Base-by-base conservation (phyloP, 2,797 vertebrate species). In the Clarias fuscus region DNA sequence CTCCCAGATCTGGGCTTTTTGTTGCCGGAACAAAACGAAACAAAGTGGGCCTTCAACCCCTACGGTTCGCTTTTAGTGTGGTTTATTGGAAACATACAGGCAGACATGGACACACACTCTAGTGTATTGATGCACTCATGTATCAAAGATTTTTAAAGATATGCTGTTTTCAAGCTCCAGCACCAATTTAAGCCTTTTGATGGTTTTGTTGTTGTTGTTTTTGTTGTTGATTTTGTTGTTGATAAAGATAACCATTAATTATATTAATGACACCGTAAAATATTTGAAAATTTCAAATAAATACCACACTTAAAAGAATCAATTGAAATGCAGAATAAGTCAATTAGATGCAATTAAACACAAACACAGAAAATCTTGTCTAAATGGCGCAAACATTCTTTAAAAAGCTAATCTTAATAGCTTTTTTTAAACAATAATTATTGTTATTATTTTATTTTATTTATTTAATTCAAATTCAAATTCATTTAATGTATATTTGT, bases 1-100 rank as follows among this genome's bases (percentile, higher is more conserved):
- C 59, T 7, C 58, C 30, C 72, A 72, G 81, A 72, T 43, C 30
- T 73, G 76, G 18, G 65, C 61, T 76, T 86, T 76, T 67, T 85
- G 65, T 85, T 56, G 61, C 64, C 64, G 65, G 30, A 71, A 88
- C 71, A 71, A 78, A 84, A 88, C 68, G 58, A 84, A 84, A 61
- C 64, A 82, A 75, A 86, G 43, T 72, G 40, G 85, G 82, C 86
- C 86, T 83, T 85, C 71, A 76, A 64, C 83, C 67, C 8, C 67
- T 84, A 67, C 77, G 67, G 79, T 67, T 81, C 5, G 58, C 80
- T 86, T 84, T 86, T 82, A 84, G 76, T 82, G 82, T 56, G n/a
- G 11, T 20, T 79, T 75, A 86, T 86, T 86, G n/a, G 64, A 88
- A 86, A 77, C 88, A 86, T 81, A 67, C 65, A 88, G 17, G 65